Evolutionary conservation across 2,888 invertebrate species (phyloP).

Genomic region (Osmoderma eremita): DNA sequence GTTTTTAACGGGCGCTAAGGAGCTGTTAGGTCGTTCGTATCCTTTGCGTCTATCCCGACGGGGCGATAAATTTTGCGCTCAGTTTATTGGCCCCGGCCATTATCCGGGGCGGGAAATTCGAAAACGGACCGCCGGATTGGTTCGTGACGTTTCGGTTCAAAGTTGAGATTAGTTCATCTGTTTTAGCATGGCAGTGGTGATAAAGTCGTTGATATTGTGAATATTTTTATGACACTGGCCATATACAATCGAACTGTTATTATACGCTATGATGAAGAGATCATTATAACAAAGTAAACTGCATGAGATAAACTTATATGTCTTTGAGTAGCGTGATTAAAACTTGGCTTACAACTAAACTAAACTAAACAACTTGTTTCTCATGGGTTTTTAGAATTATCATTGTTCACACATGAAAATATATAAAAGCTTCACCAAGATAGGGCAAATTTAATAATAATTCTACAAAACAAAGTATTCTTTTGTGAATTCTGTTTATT

Average conservation of each 20-base stretch:
- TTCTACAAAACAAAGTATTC: no score
- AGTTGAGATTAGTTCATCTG: slow-evolving; percentile 42
- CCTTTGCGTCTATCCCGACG: neutral
- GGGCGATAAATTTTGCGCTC: slow-evolving; percentile 6
- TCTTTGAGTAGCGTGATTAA: no score
- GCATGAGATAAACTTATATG: no score
- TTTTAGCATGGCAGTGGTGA: slow-evolving; percentile 20
- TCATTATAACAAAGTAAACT: no score
- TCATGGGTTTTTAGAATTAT: no score
- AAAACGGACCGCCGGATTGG: slow-evolving; percentile 4
- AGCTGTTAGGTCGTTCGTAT: neutral
- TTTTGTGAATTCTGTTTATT: no score
- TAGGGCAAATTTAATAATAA: no score
- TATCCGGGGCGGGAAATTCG: slow-evolving; percentile 30
- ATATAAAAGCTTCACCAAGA: no score
- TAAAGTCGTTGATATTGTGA: slow-evolving; percentile 15
- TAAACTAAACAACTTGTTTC: no score
- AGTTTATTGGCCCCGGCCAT: slow-evolving; percentile 38
- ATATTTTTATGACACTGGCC: slow-evolving; percentile 19
- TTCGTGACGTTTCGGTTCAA: slow-evolving; percentile 31
- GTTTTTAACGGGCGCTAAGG: slow-evolving; percentile 25
- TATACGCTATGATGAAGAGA: neutral
- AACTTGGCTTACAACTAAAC: no score
- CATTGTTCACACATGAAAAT: no score
- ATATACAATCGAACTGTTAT: neutral